Base-by-base conservation (phyloP, 2,888 invertebrate genomes). In the Troides aeacus region DNA sequence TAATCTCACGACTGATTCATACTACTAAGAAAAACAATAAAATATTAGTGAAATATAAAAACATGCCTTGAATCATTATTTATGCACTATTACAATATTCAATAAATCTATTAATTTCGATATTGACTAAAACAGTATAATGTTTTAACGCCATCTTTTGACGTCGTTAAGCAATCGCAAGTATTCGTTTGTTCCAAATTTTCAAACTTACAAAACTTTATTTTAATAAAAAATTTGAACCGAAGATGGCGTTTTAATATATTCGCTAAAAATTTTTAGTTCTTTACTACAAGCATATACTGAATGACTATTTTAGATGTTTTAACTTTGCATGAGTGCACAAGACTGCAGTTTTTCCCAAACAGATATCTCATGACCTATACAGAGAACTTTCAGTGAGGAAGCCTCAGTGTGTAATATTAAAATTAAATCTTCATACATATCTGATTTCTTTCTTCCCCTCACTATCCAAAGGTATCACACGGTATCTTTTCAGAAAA, bases 231-330 rank as follows among this genome's bases (percentile, higher is more conserved):
- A 12, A 6, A 30, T 23, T 59, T n/a, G 17, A 6, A 53, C n/a
- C n/a, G 53, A 60, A 66, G 66, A 66, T 66, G 66, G 66, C 66
- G 36, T 12, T 65, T 4, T 18, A 53, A 53, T 5, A 53, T n/a
- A 18, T n/a, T 53, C 6, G 10, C 17, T 18, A 4, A 46, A 46
- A 53, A 7, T 53, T n/a, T 53, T 53, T 6, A 7, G 4, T 53
- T n/a, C 18, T 15, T 46, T 46, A 0, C 15, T 12, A 15, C 46
- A 2, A 46, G 46, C 1, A 15, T 12, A 46, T 8, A 42, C 1
- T 42, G 12, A 6, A 42, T 42, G 42, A 12, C 8, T 10, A 8
- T 42, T 12, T 2, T 10, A 8, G 12, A 42, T 42, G 5, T 42
- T 42, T 21, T 21, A 21, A 42, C 1, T 42, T 42, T 42, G 12